Conservation (phyloP, 2,888 invertebrate species). For the Hirtodrosophila trivittata region DNA sequence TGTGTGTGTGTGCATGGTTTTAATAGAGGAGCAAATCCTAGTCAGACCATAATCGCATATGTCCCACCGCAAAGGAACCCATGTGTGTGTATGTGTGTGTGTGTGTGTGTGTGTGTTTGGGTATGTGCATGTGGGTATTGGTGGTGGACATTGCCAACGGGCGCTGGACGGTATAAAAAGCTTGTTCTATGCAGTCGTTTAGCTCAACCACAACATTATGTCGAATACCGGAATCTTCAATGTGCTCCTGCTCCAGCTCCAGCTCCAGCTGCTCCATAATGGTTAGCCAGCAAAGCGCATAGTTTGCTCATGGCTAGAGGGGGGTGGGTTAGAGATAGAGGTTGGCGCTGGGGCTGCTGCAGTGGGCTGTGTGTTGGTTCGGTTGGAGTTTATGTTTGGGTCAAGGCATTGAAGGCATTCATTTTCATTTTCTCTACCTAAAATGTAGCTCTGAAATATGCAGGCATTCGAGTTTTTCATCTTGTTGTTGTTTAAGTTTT, state of each 20-base stretch:
- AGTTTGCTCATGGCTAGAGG: slow-evolving; percentile 41
- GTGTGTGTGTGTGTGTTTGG: slow-evolving; percentile 8
- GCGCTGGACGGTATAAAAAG: slow-evolving; percentile 66
- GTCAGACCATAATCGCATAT: slow-evolving; percentile 64
- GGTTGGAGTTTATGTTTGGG: slow-evolving; percentile 70
- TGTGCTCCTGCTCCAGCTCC: slow-evolving; percentile 56
- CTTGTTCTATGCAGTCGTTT: slow-evolving; percentile 79
- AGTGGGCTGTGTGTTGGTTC: slow-evolving; percentile 29
- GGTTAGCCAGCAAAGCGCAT: slow-evolving; percentile 35
- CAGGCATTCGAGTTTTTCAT: slow-evolving; percentile 40
- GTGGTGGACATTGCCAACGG: slow-evolving; percentile 42
- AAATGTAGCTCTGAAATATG: slow-evolving; percentile 69
- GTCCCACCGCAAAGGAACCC: slow-evolving; percentile 60
- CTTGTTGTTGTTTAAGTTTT: slow-evolving; percentile 34
- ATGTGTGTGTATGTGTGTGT: slow-evolving; percentile 16
- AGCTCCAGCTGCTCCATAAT: slow-evolving; percentile 36
- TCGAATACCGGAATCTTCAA: slow-evolving; percentile 78
- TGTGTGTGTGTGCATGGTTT: slow-evolving; percentile 30
- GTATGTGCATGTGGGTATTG: slow-evolving; percentile 3
- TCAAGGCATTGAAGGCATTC: slow-evolving; percentile 68
- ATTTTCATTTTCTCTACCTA: slow-evolving; percentile 56
- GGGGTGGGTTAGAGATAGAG: background rate
- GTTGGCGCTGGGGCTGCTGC: background rate
- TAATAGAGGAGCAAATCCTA: slow-evolving; percentile 36
- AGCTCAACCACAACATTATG: slow-evolving; percentile 80